Conservation (phyloP, 2,113 vertebrate species). For the Triplophysa siluroides region DNA sequence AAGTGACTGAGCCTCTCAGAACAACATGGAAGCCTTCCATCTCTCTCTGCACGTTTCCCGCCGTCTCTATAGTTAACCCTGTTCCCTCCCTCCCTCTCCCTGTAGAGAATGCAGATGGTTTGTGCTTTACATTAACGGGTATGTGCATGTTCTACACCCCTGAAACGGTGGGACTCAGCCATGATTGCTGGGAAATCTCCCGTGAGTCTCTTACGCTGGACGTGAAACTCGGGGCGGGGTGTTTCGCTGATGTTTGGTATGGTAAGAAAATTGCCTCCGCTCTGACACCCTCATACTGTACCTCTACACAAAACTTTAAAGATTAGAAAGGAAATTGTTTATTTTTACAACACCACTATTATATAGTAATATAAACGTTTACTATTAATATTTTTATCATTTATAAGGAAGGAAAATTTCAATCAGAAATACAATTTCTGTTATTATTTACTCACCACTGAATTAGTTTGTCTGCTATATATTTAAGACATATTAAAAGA, state of each 20-base stretch:
- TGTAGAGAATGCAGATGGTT: conserved; percentile 97
- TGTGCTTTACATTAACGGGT: conserved; percentile 96
- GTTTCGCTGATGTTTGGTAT: conserved; percentile 98
- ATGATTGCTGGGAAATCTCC: conserved; percentile 96
- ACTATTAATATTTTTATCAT: too few species aligned
- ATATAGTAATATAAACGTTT: too few species aligned
- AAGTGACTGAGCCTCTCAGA: not conserved
- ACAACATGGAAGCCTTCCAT: conserved; percentile 53
- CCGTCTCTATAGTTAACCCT: conserved; percentile 78
- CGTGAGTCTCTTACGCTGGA: conserved; percentile 86
- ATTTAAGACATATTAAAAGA: too few species aligned
- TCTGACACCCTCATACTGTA: not conserved
- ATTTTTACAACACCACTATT: not conserved
- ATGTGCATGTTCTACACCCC: conserved; percentile 91
- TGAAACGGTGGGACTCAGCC: conserved; percentile 96
- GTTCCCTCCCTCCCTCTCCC: conserved; percentile 81
- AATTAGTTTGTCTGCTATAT: too few species aligned
- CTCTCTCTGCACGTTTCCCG: conserved; percentile 85
- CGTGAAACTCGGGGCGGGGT: conserved; percentile 95
- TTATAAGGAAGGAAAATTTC: too few species aligned
- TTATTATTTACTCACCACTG: too few species aligned
- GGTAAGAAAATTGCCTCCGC: conserved; percentile 79
- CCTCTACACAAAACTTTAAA: not conserved
- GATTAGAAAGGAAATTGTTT: not conserved
- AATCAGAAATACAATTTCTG: too few species aligned